These are phyloP conservation scores for Tapirus indicus DNA, from an alignment of 2,797 vertebrate genomes.

Conservation along the genomic window DNA sequence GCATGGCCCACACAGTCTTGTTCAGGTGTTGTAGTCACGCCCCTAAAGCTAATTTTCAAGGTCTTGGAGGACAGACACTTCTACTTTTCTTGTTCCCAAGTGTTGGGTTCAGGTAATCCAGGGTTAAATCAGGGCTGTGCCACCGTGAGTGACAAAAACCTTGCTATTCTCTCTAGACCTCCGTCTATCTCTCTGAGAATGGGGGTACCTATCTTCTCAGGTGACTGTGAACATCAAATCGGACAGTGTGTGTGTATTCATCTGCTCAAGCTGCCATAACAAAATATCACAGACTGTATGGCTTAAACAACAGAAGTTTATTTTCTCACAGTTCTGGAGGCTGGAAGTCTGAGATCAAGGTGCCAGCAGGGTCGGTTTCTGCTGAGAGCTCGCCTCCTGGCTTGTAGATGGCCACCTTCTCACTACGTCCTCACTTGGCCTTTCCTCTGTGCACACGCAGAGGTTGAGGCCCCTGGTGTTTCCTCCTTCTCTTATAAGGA, in stretches of 20 bases:
- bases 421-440: neutral
- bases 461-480: neutral
- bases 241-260: neutral
- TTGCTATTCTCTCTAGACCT: neutral
- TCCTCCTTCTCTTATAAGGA: neutral
- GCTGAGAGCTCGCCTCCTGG: neutral
- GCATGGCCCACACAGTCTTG: neutral
- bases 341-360: neutral
- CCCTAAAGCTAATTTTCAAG: neutral
- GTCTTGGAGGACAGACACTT: neutral
- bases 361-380: neutral
- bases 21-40: neutral
- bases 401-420: neutral
- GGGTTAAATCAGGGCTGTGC: neutral
- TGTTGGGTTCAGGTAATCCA: neutral
- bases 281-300: neutral
- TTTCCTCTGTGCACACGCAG: neutral
- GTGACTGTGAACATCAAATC: neutral
- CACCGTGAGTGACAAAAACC: neutral
- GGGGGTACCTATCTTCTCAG: neutral
- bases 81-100: neutral
- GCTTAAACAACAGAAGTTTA: neutral
- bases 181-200: neutral
- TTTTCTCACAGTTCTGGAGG: neutral
- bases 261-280: neutral